Percentiles rank a stretch among this genome's conserved stretches.
phyloP scores from a whole-genome alignment of 37 sponge, comb jelly and placozoan species.

The Tethya wilhelma region DNA sequence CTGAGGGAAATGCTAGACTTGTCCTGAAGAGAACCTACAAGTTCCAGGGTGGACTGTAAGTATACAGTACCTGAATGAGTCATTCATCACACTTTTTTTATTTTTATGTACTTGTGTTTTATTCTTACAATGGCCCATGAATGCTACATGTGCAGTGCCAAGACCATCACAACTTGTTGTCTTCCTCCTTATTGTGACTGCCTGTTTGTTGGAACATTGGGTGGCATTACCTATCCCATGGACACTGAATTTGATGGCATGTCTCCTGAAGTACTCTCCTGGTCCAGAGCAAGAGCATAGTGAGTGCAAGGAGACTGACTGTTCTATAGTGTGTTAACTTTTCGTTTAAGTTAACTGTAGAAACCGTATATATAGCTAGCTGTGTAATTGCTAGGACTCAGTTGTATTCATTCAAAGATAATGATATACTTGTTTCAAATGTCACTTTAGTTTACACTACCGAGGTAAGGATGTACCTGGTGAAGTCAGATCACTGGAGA shows the following conservation, averaged over 20 bases:
- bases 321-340: neutral
- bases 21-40: constrained; percentile 66
- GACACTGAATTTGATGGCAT: constrained; percentile 83
- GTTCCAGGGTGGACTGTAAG: constrained; percentile 78
- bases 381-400: neutral
- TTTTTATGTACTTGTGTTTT: neutral
- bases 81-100: neutral
- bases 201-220: constrained; percentile 81
- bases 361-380: neutral
- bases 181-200: constrained; percentile 76
- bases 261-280: constrained; percentile 81
- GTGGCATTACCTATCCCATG: constrained; percentile 82
- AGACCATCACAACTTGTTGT: constrained; percentile 75
- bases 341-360: neutral
- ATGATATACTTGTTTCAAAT: neutral
- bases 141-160: constrained; percentile 40
- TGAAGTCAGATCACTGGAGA: constrained; percentile 64
- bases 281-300: constrained; percentile 76
- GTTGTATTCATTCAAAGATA: neutral
- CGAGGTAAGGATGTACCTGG: constrained; percentile 78
- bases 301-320: constrained; percentile 12
- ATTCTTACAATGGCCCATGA: neutral
- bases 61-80: neutral
- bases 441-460: constrained; percentile 40
- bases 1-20: constrained; percentile 35